Conservation (phyloP, 2,797 vertebrate genomes). For the Jordanella pulchra region DNA sequence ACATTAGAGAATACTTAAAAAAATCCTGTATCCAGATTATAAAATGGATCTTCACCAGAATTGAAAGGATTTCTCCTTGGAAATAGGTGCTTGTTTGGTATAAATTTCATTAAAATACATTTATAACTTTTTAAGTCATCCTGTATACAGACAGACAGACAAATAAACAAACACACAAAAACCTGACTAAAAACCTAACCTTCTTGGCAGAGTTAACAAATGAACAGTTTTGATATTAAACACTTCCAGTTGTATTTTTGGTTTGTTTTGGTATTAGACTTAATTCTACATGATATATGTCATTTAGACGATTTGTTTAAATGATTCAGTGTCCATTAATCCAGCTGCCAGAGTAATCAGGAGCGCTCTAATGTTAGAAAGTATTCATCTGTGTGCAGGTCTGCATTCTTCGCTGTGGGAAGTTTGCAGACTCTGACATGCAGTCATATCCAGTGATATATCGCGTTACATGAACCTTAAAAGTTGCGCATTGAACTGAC, state of each 20-base stretch:
- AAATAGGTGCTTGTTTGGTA: too few species aligned
- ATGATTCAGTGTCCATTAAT: neutral
- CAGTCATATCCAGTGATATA: neutral
- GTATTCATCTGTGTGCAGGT: neutral
- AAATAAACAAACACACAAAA: too few species aligned
- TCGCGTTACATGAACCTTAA: neutral
- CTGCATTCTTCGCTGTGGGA: neutral
- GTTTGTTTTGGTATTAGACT: neutral
- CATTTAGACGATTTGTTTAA: neutral
- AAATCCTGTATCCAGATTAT: too few species aligned
- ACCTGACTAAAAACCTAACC: too few species aligned
- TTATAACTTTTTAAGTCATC: too few species aligned
- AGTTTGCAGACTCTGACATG: neutral
- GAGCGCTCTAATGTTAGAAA: neutral
- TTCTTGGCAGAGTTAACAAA: too few species aligned
- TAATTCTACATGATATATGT: neutral
- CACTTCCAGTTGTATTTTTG: too few species aligned
- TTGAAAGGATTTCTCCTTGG: too few species aligned
- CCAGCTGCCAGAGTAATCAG: neutral
- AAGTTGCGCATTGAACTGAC: neutral
- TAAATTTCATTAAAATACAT: too few species aligned
- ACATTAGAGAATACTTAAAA: too few species aligned
- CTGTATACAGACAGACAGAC: too few species aligned
- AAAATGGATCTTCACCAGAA: too few species aligned
- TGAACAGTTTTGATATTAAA: neutral